Evolutionary conservation across 2,888 invertebrate species (phyloP), one percentile per base, ranked within the genome.

Genomic region (Isoperla grammatica): DNA sequence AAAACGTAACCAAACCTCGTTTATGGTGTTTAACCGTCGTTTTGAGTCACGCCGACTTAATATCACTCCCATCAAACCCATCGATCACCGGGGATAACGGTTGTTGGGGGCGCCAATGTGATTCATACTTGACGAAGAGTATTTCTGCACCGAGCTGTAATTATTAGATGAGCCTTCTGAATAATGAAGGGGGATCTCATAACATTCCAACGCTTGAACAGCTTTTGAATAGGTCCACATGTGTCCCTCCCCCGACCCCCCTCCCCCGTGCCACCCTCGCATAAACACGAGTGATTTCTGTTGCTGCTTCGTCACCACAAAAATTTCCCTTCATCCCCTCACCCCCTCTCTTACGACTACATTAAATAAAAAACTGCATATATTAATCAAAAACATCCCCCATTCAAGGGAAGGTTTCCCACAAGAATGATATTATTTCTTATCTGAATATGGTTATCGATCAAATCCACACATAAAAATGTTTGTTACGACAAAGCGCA

Each of bases 181-280:
- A 29, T 49, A 49, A 49, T 29, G 49, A 23, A 29, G 35, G 17
- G 11, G 23, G 35, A 46, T 29, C 19, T 48, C 22, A 17, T 20
- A 42, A 48, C 15, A 56, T 56, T 56, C 56, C 56, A 43, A 43
- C 56, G 56, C 56, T 22, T 56, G 22, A 37, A 23, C 19, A 23
- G 22, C 20, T 43, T 13, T 45, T 45, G 17, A 57, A 48, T 48
- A 48, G 19, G 13, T 15, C 42, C 48, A 57, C 48, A 48, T 48
- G 46, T 29, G 57, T 45, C 48, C 48, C 48, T 1, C 19, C 48
- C 48, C 15, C n/a, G n/a, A n/a, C n/a, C n/a, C n/a, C n/a, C n/a
- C n/a, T n/a, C n/a, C n/a, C n/a, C n/a, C n/a, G n/a, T n/a, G n/a
- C n/a, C n/a, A 6, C 57, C 57, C 46, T 46, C 46, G 8, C 8